Evolutionary conservation across 1,140 invertebrate genomes (phyloP).

Genomic region (Macrotrachela quadricornifera): DNA sequence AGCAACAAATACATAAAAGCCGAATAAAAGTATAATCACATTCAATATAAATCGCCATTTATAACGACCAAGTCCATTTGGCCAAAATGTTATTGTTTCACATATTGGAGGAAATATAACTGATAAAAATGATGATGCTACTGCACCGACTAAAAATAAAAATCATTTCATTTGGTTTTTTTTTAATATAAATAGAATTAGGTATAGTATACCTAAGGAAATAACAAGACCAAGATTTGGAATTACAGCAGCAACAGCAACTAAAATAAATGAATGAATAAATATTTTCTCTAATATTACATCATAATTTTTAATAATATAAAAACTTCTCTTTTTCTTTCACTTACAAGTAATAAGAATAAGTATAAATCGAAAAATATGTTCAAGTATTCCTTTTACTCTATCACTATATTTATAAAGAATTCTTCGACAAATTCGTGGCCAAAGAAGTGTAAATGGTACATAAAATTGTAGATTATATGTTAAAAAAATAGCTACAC

Average conservation of each 20-base stretch:
- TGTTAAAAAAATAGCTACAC: conserved; percentile 58
- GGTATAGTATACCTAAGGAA: conserved; percentile 31
- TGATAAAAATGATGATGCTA: conserved; percentile 64
- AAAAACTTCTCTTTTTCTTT: background rate
- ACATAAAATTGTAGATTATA: conserved; percentile 79
- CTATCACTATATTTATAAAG: background rate
- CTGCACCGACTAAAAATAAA: conserved; percentile 69
- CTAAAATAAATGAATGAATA: conserved; percentile 30
- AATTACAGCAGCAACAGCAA: conserved; percentile 56
- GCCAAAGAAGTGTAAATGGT: conserved; percentile 67
- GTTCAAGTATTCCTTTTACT: background rate
- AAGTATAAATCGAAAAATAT: background rate
- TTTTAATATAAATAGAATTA: conserved; percentile 19
- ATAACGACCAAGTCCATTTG: conserved; percentile 13
- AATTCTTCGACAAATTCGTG: conserved; percentile 40
- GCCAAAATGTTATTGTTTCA: conserved; percentile 46
- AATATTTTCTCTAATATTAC: too few species aligned
- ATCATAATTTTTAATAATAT: too few species aligned
- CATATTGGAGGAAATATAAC: conserved; percentile 72
- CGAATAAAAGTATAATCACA: conserved; percentile 17
- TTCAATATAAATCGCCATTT: conserved; percentile 7
- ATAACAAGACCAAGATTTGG: conserved; percentile 70
- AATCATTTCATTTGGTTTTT: conserved; percentile 67
- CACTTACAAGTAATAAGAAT: background rate
- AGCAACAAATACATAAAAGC: conserved; percentile 19